Evolutionary conservation across 2,113 vertebrate genomes (phyloP), one percentile per base, ranked within the genome.

Genomic region (Eclectus roratus): DNA sequence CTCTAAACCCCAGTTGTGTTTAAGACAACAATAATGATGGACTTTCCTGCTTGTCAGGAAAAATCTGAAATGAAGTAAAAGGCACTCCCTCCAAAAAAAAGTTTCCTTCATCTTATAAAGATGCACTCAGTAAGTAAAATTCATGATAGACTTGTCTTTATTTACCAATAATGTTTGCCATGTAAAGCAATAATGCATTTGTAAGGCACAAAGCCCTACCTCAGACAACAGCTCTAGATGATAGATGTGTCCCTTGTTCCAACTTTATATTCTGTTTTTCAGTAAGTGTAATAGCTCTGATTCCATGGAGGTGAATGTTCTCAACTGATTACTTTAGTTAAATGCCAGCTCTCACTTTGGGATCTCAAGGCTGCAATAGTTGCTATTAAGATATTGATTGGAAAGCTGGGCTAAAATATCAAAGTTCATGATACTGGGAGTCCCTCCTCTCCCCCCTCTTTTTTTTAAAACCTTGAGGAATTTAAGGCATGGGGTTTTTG

Each of bases 341-440:
- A 97, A 96, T 95, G 89, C 70, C 94, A 97, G 0, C 31, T 92
- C 78, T 93, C 93, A 92, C 86, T 95, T 82, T 89, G 86, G 85
- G 58, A 94, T 81, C 84, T 91, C 28, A 28, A 65, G 52, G 56
- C 90, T 95, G 76, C 85, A 81, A 58, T 60, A 79, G 81, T 61
- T 95, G 66, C 58, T 91, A 89, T 94, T 90, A 92, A 82, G 50
- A 11, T 95, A 91, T 94, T 88, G 89, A 96, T 91, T 91, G 60
- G 74, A 96, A 93, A 91, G 74, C 29, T 83, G 56, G 56, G 29
- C 61, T 94, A 76, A 97, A 97, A 94, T 93, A 91, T 53, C 91
- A 97, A 91, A 43, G 80, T 77, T 94, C 83, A 50, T 33, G 81
- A 70, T 23, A 77, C 17, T 41, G 15, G 9, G 21, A 91, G 25